phyloP scores from a whole-genome alignment of 2,113 vertebrate species.

The Procapra przewalskii region DNA sequence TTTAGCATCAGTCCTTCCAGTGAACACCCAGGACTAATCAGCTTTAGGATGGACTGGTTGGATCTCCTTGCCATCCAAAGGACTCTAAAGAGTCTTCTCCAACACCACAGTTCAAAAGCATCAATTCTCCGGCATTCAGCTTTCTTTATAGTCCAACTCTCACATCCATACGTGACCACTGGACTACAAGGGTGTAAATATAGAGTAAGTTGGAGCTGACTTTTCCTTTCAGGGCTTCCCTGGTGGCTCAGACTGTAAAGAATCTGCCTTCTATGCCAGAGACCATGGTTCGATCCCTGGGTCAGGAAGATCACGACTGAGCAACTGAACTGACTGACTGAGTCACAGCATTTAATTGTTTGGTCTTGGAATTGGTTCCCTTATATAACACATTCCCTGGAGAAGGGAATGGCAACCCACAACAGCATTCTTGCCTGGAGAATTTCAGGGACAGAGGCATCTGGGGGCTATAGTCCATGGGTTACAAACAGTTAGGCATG shows the following conservation, averaged over 20 bases:
- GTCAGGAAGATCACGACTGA: not conserved
- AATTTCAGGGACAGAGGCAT: not conserved
- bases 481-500: not conserved
- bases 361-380: constrained; percentile 45
- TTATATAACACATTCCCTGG: constrained; percentile 50
- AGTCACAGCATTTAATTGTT: constrained; percentile 51
- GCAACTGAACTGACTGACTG: no score
- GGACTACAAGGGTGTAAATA: constrained; percentile 19
- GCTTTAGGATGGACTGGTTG: no score
- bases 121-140: accelerated
- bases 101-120: no score
- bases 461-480: not conserved
- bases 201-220: constrained; percentile 5
- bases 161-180: no score
- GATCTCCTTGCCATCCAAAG: no score
- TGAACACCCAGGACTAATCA: no score
- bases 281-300: not conserved
- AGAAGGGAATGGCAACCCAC: not conserved
- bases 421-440: not conserved
- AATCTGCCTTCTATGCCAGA: not conserved
- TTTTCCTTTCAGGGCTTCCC: constrained; percentile 36
- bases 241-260: not conserved
- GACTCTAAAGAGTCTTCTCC: no score
- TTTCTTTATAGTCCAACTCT: no score
- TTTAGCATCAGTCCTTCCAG: no score